Conservation (phyloP, 1,140 invertebrate species). For the Lineus longissimus region DNA sequence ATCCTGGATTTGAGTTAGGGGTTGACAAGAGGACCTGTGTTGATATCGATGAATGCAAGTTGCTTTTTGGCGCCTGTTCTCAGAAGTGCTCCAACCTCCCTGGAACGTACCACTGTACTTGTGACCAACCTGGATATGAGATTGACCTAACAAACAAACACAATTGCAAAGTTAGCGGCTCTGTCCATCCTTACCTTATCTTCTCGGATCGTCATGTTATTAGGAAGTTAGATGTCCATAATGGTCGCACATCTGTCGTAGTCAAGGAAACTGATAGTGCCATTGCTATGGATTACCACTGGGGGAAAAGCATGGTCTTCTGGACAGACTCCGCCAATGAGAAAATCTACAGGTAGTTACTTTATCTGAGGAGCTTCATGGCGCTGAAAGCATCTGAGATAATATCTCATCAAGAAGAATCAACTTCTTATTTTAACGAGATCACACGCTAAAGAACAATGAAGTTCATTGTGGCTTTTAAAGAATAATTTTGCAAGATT, state of each 20-base stretch:
- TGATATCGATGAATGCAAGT: conserved; percentile 91
- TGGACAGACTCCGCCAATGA: conserved; percentile 90
- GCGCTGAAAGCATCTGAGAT: too few species aligned
- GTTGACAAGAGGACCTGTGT: conserved; percentile 10
- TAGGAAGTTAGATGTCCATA: conserved; percentile 29
- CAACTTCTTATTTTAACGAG: too few species aligned
- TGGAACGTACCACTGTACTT: conserved; percentile 89
- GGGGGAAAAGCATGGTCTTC: conserved; percentile 84
- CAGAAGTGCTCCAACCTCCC: conserved; percentile 88
- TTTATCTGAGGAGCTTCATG: too few species aligned
- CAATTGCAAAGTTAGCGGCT: conserved; percentile 68
- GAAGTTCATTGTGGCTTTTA: neutral
- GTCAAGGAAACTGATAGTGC: conserved; percentile 53
- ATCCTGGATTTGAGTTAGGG: neutral
- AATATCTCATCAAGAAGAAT: too few species aligned
- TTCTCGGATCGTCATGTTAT: conserved; percentile 44
- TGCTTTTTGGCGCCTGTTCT: conserved; percentile 78
- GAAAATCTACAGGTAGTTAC: conserved; percentile 77
- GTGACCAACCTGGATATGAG: conserved; percentile 74
- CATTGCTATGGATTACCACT: conserved; percentile 58
- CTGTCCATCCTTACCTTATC: conserved; percentile 33
- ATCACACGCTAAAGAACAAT: neutral
- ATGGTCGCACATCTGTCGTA: conserved; percentile 24
- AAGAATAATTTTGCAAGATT: too few species aligned
- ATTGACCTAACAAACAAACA: conserved; percentile 74